Percentiles rank a stretch among this genome's conserved stretches.
phyloP scores from a whole-genome alignment of 2,888 invertebrate genomes.

The Apamea monoglypha region DNA sequence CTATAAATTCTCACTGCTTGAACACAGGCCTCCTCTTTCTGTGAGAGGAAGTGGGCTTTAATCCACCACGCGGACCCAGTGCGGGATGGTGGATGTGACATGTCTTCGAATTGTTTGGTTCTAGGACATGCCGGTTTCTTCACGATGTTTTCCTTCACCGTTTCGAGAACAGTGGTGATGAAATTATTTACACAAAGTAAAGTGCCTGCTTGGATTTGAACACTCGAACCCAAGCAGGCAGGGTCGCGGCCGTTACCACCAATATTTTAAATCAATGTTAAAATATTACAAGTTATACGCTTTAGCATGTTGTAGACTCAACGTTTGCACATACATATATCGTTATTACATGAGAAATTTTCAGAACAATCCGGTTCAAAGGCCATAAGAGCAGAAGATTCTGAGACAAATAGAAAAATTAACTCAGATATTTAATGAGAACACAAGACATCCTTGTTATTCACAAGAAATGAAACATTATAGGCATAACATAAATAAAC shows the following conservation, averaged over 20 bases:
- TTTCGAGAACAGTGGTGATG: too few relatives aligned
- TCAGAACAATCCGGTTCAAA: background rate
- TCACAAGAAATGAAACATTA: slow-evolving; percentile 7
- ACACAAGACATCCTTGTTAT: background rate
- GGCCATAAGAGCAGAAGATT: background rate
- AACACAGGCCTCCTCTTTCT: background rate
- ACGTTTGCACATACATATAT: background rate
- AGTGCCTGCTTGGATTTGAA: too few relatives aligned
- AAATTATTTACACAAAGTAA: too few relatives aligned
- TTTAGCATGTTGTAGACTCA: background rate
- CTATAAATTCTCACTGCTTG: background rate
- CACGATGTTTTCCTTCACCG: too few relatives aligned
- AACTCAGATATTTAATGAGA: slow-evolving; percentile 31
- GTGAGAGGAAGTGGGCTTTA: background rate
- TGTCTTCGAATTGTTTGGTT: background rate
- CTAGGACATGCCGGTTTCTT: too few relatives aligned
- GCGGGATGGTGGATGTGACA: too few relatives aligned
- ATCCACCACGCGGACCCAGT: too few relatives aligned
- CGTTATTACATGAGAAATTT: background rate
- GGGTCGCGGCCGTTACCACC: too few relatives aligned
- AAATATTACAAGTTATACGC: background rate
- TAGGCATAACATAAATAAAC: slow-evolving; percentile 3
- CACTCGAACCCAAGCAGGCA: too few relatives aligned
- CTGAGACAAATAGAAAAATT: background rate
- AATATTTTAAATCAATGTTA: background rate